Percentiles rank a stretch among this genome's conserved stretches.
Conservation (phyloP, 2,797 vertebrate species). For the Psittacula derbiana region DNA sequence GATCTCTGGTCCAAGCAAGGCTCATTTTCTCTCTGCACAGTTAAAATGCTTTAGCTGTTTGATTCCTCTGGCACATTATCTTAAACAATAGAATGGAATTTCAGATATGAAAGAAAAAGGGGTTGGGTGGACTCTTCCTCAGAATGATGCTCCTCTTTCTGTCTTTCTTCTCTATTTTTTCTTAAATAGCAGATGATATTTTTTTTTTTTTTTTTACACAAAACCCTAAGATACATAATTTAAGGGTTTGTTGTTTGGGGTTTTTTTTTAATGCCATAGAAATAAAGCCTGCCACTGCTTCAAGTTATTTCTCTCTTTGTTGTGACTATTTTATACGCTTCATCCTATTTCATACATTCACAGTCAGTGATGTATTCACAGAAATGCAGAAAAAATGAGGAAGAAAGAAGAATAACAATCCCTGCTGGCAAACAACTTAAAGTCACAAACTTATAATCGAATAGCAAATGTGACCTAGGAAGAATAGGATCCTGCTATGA, state of each 20-base stretch:
- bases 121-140: neutral
- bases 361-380: neutral
- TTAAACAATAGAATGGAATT: neutral
- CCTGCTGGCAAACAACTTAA: neutral
- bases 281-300: neutral
- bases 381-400: neutral
- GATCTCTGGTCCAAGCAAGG: neutral
- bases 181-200: neutral
- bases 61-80: neutral
- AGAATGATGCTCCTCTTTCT: neutral
- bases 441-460: neutral
- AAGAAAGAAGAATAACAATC: neutral
- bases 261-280: neutral
- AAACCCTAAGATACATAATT: neutral
- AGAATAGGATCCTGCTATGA: neutral
- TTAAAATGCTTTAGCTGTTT: neutral
- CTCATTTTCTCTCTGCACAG: neutral
- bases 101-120: neutral
- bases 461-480: neutral
- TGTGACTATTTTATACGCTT: neutral
- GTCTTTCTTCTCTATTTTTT: neutral
- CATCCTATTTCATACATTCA: neutral
- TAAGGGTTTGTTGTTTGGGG: neutral
- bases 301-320: neutral
- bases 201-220: neutral